These are phyloP conservation scores for Premnoplex brunnescens DNA, from an alignment of 2,797 vertebrate genomes.

Conservation along the genomic window DNA sequence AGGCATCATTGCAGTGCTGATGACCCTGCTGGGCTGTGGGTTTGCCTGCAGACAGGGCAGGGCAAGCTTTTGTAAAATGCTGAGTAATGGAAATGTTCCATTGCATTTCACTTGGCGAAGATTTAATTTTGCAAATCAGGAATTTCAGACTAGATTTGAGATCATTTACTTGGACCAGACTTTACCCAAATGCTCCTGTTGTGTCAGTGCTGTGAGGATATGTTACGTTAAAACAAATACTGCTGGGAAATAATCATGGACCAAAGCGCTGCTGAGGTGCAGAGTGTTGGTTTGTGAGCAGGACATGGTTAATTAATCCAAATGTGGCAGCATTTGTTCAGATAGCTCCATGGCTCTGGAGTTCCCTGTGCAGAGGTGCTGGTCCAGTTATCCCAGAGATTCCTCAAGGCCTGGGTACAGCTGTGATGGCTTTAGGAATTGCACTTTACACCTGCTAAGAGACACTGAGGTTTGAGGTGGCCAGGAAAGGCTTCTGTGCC, in stretches of 20 bases:
- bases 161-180: neutral
- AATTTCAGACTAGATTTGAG: neutral
- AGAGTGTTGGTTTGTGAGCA: neutral
- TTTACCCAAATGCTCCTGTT: neutral
- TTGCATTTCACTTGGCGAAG: neutral
- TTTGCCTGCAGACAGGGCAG: neutral
- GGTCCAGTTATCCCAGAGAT: neutral
- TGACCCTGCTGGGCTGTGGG: neutral
- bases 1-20: neutral
- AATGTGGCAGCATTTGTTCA: neutral
- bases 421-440: neutral
- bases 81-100: neutral
- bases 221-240: fast-evolving
- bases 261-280: neutral
- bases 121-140: neutral
- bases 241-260: neutral
- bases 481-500: neutral
- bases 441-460: neutral
- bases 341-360: neutral
- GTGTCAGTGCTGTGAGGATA: too few species aligned
- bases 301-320: neutral
- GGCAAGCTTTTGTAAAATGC: neutral
- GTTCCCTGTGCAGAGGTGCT: neutral
- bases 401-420: neutral
- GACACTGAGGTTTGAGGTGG: neutral